These are phyloP conservation scores for Drosophila nr. perissopoda DNA, from an alignment of 2,888 invertebrate genomes.

Conservation along the genomic window DNA sequence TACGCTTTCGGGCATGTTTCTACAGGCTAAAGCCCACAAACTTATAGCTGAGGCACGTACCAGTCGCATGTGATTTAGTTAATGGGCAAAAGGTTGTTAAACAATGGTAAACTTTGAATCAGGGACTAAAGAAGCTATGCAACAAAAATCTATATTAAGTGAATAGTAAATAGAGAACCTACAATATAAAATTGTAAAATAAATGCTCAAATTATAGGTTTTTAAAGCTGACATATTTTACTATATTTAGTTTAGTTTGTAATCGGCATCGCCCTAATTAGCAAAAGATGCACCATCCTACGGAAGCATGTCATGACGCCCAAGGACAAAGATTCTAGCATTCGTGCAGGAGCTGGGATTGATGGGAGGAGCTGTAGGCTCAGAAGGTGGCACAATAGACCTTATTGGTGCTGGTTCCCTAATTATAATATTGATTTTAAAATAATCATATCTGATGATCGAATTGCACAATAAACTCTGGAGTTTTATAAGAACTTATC, in stretches of 20 bases:
- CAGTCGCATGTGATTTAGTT: background rate
- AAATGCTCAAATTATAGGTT: background rate
- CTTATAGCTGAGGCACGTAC: conserved; percentile 56
- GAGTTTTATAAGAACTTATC: background rate
- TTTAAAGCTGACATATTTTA: background rate
- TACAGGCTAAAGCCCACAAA: conserved; percentile 51
- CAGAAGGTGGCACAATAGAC: too few species aligned
- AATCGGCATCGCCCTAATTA: background rate
- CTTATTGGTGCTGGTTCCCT: too few species aligned
- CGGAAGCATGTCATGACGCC: too few species aligned
- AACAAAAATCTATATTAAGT: background rate
- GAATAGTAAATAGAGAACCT: accelerated
- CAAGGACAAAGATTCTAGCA: too few species aligned
- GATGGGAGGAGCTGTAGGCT: too few species aligned
- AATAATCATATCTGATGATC: background rate
- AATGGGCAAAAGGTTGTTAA: background rate
- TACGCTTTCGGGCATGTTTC: conserved; percentile 30
- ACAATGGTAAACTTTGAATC: background rate
- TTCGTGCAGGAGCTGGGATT: too few species aligned
- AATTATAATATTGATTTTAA: too few species aligned
- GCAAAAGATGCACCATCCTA: too few species aligned
- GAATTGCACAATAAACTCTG: background rate
- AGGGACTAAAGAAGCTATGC: background rate
- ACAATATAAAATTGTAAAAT: background rate
- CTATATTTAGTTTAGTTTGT: background rate